Evolutionary conservation across 2,797 vertebrate species (phyloP), one percentile per base, ranked within the genome.

Genomic region (Phataginus tetradactyla): DNA sequence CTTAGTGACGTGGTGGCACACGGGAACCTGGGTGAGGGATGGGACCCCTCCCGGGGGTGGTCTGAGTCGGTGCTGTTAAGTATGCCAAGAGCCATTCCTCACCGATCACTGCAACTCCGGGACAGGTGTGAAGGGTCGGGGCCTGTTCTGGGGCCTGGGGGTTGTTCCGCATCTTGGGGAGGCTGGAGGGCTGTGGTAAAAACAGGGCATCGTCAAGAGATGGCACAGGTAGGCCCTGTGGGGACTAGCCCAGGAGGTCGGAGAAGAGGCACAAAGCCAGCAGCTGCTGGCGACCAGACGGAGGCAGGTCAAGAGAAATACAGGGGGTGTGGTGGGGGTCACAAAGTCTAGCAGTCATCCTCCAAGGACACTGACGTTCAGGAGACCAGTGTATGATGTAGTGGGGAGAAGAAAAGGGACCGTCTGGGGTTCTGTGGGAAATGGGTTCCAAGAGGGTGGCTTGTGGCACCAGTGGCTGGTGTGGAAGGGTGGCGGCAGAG

Each of bases 171-270:
- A 69, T 37, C 63, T 64, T 59, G 25, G 21, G 78, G 53, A 27
- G 11, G 14, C 55, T 34, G 12, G n/a, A 66, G 64, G 39, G 49
- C 32, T 15, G 17, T 0, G 29, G 5, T 39, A 69, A 51, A 42
- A 27, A 5, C 3, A 27, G 78, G 37, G 37, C 1, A 0, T 6
- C 57, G 20, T 51, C 0, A 27, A 27, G 42, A 91, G 42, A 64
- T 4, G 8, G 37, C 3, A 3, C 23, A 1, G 23, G 18, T 14
- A 4, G 45, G 63, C 71, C 29, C 39, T 2, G 0, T 11, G 37
- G n/a, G n/a, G 29, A 61, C 20, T 57, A 17, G 51, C 23, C 37
- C 7, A 7, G 49, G 59, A 39, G 17, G 23, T 21, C 0, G 0
- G 32, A 45, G 25, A 68, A 0, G 7, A 15, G 27, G 4, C 59